phyloP scores from a whole-genome alignment of 2,797 vertebrate genomes.

The Hydrolagus colliei region DNA sequence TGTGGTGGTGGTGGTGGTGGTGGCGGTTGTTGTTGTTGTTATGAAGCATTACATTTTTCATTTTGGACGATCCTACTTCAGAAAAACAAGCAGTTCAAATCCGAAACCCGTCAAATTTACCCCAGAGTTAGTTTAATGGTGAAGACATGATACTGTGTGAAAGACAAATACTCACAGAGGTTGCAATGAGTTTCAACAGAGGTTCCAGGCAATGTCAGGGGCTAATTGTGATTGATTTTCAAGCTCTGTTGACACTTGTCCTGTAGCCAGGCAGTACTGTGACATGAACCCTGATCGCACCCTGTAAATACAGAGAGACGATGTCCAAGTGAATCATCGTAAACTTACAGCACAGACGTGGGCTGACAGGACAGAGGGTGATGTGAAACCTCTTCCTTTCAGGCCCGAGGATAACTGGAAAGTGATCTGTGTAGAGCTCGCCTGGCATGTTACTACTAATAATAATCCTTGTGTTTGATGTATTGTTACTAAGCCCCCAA shows the following conservation, averaged over 20 bases:
- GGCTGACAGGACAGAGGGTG: background rate
- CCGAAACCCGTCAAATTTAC: too few species aligned
- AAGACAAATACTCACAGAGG: background rate
- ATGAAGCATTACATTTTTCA: too few species aligned
- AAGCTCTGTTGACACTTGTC: constrained; percentile 2
- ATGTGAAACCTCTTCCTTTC: background rate
- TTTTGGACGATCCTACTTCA: background rate
- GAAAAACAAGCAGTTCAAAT: background rate
- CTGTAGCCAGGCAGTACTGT: background rate
- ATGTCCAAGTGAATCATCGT: background rate
- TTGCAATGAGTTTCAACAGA: background rate
- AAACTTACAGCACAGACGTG: background rate
- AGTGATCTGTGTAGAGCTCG: too few species aligned
- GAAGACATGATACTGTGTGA: background rate
- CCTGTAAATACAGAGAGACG: background rate
- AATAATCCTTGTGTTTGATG: too few species aligned
- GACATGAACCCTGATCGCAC: background rate
- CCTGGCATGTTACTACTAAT: too few species aligned
- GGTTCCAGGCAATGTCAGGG: background rate
- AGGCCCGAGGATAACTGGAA: background rate
- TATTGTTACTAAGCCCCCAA: too few species aligned
- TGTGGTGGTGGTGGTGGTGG: too few species aligned
- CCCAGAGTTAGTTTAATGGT: background rate
- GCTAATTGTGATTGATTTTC: background rate
- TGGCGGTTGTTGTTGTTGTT: too few species aligned